Percentiles rank a stretch among this genome's conserved stretches.
phyloP scores from a whole-genome alignment of 2,797 vertebrate species.

The Euthynnus affinis region DNA sequence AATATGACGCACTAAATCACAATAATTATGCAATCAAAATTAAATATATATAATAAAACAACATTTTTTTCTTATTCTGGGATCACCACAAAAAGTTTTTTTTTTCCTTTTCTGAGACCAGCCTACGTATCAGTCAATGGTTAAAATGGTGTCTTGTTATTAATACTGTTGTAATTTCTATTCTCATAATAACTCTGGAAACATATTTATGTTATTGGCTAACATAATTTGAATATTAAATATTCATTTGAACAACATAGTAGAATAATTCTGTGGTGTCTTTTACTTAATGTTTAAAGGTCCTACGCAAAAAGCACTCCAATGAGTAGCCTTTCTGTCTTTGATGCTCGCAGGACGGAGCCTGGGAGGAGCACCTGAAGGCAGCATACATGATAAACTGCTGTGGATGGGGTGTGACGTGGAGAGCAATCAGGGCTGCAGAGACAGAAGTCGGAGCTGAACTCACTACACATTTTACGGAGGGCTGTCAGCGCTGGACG shows the following conservation, averaged over 20 bases:
- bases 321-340: neutral
- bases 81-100: too few species aligned
- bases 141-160: too few species aligned
- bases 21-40: neutral
- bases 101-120: too few species aligned
- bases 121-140: too few species aligned
- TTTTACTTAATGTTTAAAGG: neutral
- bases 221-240: neutral
- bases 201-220: neutral
- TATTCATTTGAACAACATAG: neutral
- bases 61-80: too few species aligned
- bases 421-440: constrained; percentile 48
- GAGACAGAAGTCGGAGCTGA: constrained; percentile 18
- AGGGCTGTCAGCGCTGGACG: neutral
- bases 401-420: constrained; percentile 71
- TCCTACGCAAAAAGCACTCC: neutral
- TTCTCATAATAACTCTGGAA: too few species aligned
- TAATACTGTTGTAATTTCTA: too few species aligned
- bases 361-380: constrained; percentile 35
- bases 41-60: too few species aligned
- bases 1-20: too few species aligned
- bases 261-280: neutral
- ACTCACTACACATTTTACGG: constrained; percentile 30
- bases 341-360: neutral
- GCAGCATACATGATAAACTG: constrained; percentile 55